A percentile compares a stretch with the other conserved stretches of the same genome.
Conservation (phyloP, 2,797 vertebrate genomes). For the Tympanoctomys barrerae region DNA sequence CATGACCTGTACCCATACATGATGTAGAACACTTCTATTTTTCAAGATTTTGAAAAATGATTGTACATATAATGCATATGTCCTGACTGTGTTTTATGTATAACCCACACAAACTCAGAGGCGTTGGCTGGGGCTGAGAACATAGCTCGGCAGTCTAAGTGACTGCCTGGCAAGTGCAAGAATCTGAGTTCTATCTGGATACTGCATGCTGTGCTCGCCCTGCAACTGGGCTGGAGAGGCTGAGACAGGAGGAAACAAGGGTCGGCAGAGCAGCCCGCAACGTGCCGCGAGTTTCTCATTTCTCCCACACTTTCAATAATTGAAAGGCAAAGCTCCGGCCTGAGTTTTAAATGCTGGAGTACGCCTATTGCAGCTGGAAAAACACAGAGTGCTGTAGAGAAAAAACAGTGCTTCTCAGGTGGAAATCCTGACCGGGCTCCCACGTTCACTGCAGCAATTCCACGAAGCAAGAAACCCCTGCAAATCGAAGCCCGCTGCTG, state of each 20-base stretch:
- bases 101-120: constrained; percentile 4
- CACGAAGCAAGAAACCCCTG: neutral
- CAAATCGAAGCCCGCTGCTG: neutral
- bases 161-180: no score
- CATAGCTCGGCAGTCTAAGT: no score
- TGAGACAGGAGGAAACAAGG: neutral
- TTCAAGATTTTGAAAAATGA: constrained; percentile 56
- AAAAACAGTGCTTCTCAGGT: neutral
- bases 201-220: no score
- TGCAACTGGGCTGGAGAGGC: no score
- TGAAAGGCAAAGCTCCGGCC: constrained; percentile 9
- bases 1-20: constrained; percentile 16
- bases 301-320: neutral
- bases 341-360: constrained; percentile 12
- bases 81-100: constrained; percentile 1
- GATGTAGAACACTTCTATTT: constrained; percentile 18
- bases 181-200: no score
- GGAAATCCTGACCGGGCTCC: neutral
- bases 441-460: neutral
- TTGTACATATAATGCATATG: neutral
- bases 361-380: neutral
- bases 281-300: neutral
- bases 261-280: neutral
- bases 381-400: neutral
- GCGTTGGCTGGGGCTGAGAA: neutral